These are phyloP conservation scores for Ophion costatus DNA, from an alignment of 2,888 invertebrate genomes.

Conservation along the genomic window DNA sequence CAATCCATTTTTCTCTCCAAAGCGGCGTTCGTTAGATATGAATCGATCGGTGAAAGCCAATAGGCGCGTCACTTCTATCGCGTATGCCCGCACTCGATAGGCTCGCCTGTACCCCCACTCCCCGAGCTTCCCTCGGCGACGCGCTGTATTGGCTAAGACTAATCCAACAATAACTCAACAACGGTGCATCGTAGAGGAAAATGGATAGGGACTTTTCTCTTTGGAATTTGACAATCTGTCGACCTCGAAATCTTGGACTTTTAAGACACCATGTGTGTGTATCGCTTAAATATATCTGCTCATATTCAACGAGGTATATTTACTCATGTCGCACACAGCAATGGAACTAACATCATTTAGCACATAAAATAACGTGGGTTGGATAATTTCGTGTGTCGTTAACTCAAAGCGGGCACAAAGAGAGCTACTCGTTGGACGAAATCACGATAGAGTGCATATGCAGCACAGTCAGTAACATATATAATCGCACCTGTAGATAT, in stretches of 20 bases:
- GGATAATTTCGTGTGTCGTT: conserved; percentile 1
- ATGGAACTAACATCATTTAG: neutral
- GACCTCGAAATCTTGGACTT: neutral
- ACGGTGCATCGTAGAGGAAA: neutral
- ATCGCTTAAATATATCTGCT: neutral
- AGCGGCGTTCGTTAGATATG: neutral
- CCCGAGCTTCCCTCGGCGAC: neutral
- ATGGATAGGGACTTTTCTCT: neutral
- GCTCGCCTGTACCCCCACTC: neutral
- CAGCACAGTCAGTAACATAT: conserved; percentile 10
- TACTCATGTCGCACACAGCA: neutral
- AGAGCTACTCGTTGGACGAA: conserved; percentile 50
- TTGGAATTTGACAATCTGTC: neutral
- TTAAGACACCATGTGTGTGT: neutral
- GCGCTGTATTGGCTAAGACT: neutral
- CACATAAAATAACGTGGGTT: neutral
- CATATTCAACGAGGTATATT: neutral
- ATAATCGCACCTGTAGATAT: neutral
- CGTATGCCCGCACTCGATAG: neutral
- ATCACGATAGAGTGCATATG: conserved; percentile 22
- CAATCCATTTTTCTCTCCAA: neutral
- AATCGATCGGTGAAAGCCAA: neutral
- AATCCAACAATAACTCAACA: neutral
- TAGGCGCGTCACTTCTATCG: neutral
- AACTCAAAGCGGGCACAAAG: conserved; percentile 6